phyloP scores from a whole-genome alignment of 1,140 invertebrate genomes.

The Drosophila dunni region DNA sequence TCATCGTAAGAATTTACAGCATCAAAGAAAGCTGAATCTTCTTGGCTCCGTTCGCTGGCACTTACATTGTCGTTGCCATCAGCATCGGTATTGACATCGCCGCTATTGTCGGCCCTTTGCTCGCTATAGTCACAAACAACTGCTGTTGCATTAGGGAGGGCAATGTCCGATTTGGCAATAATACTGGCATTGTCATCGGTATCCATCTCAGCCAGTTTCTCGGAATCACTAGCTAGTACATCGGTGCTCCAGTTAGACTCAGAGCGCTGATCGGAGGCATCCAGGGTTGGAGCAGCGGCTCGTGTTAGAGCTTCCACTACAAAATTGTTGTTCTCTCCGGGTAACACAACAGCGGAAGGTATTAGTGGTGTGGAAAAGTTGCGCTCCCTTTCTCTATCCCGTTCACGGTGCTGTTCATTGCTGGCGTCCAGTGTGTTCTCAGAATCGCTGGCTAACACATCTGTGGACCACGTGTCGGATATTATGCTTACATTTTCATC shows the following conservation, averaged over 20 bases:
- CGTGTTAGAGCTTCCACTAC: slow-evolving; percentile 65
- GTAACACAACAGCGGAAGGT: slow-evolving; percentile 79
- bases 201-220: slow-evolving; percentile 94
- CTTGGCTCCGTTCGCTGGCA: slow-evolving; percentile 77
- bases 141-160: slow-evolving; percentile 62
- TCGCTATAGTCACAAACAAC: slow-evolving; percentile 55
- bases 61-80: slow-evolving; percentile 49
- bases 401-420: slow-evolving; percentile 84
- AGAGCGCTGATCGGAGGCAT: slow-evolving; percentile 95
- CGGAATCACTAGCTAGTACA: slow-evolving; percentile 97
- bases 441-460: slow-evolving; percentile 97
- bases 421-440: slow-evolving; percentile 91
- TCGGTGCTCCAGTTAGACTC: slow-evolving; percentile 98
- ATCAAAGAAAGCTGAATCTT: slow-evolving; percentile 80
- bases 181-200: slow-evolving; percentile 92
- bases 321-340: slow-evolving; percentile 84
- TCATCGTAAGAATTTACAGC: slow-evolving; percentile 78
- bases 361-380: slow-evolving; percentile 84
- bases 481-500: slow-evolving; percentile 98
- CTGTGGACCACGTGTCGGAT: slow-evolving; percentile 98
- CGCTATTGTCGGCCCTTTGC: slow-evolving; percentile 64
- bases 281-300: slow-evolving; percentile 80
- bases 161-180: slow-evolving; percentile 88
- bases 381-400: slow-evolving; percentile 80
- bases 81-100: slow-evolving; percentile 48